A percentile compares a stretch with the other conserved stretches of the same genome.
Conservation (phyloP, 2,797 vertebrate species). For the Anableps anableps region DNA sequence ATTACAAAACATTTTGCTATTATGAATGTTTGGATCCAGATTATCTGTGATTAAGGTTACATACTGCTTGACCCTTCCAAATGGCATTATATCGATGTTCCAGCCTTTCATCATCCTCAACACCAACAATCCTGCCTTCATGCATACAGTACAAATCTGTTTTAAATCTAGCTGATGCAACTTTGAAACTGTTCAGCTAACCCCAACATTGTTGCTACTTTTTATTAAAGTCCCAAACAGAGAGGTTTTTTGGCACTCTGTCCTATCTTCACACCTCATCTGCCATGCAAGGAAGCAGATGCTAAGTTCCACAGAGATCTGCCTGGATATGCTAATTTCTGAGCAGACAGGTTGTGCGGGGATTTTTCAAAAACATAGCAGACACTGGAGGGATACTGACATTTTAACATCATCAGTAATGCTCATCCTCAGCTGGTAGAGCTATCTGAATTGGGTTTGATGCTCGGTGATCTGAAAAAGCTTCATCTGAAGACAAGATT, state of each 20-base stretch:
- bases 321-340: slow-evolving; percentile 11
- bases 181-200: not conserved
- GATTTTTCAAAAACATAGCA: not conserved
- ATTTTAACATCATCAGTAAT: not conserved
- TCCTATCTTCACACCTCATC: slow-evolving; percentile 13
- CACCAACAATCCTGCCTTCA: not conserved
- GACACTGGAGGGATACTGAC: slow-evolving; percentile 3
- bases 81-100: not conserved
- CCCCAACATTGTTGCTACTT: not conserved
- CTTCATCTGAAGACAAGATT: not conserved
- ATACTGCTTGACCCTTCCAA: not conserved
- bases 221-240: not conserved
- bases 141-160: not conserved
- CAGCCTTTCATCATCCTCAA: not conserved
- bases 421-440: not conserved
- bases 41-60: not conserved
- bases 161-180: not conserved
- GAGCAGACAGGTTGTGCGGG: not conserved
- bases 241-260: not conserved
- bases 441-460: not conserved
- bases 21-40: not conserved
- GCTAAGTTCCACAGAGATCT: slow-evolving; percentile 9
- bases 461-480: not conserved
- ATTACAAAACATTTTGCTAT: not conserved
- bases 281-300: slow-evolving; percentile 4